These are phyloP conservation scores for Sturnira hondurensis DNA, from an alignment of 2,113 vertebrate genomes.

Conservation along the genomic window DNA sequence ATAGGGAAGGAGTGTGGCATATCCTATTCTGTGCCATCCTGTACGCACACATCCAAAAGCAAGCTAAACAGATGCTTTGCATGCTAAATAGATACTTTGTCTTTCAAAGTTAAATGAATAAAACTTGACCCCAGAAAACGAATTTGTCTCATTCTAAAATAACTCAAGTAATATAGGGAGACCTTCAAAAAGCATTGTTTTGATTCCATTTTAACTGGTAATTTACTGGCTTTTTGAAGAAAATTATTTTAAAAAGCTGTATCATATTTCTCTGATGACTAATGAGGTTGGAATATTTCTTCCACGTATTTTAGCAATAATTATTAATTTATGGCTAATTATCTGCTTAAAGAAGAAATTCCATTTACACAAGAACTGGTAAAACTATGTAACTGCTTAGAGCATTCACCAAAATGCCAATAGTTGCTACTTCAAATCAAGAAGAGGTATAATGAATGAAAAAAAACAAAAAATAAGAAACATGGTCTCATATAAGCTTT, in stretches of 20 bases:
- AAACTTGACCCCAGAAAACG: not conserved
- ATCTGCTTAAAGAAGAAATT: not conserved
- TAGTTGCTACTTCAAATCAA: slow-evolving; percentile 43
- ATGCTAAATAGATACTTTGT: too few species aligned
- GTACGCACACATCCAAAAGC: not conserved
- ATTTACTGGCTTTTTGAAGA: slow-evolving; percentile 29
- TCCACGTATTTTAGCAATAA: slow-evolving; percentile 10
- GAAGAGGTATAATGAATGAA: not conserved
- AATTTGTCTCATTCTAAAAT: slow-evolving; percentile 7
- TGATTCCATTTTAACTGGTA: not conserved
- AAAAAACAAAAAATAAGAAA: not conserved
- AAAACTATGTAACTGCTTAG: slow-evolving; percentile 28
- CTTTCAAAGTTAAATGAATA: slow-evolving; percentile 37
- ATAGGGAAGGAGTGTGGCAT: not conserved
- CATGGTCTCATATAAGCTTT: not conserved
- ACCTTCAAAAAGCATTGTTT: slow-evolving; percentile 2
- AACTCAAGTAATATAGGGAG: not conserved
- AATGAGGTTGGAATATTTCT: not conserved
- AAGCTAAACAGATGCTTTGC: not conserved
- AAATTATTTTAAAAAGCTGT: slow-evolving; percentile 26
- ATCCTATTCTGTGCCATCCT: not conserved
- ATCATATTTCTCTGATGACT: slow-evolving; percentile 14
- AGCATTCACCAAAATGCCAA: slow-evolving; percentile 19
- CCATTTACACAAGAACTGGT: not conserved
- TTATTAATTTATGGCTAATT: not conserved